Conservation (phyloP, 2,797 vertebrate species). For the Macroramphosus scolopax region DNA sequence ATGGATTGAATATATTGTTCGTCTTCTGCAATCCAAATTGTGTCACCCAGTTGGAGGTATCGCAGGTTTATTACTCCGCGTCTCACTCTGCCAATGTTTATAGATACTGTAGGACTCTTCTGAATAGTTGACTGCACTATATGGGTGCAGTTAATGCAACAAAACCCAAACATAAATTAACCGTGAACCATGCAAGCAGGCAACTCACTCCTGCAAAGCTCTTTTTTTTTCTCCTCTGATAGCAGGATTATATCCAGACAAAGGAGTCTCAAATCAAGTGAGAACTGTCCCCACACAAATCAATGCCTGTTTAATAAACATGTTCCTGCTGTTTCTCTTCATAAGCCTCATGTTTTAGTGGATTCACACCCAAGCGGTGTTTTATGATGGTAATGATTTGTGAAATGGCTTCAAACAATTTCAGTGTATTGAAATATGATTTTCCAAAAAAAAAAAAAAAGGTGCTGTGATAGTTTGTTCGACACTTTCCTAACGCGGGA, state of each 20-base stretch:
- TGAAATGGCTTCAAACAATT: constrained; percentile 35
- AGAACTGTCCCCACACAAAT: constrained; percentile 50
- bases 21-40: constrained; percentile 68
- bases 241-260: constrained; percentile 56
- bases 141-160: constrained; percentile 62
- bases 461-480: constrained; percentile 9
- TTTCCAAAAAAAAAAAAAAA: too few species aligned
- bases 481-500: neutral
- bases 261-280: constrained; percentile 36
- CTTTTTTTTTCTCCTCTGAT: constrained; percentile 43
- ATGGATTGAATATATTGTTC: constrained; percentile 76
- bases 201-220: constrained; percentile 61
- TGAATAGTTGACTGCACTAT: constrained; percentile 63
- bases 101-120: constrained; percentile 56
- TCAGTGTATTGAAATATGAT: constrained; percentile 10
- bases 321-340: constrained; percentile 20
- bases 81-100: constrained; percentile 68
- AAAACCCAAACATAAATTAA: constrained; percentile 69
- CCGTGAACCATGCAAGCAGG: constrained; percentile 47
- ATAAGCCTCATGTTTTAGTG: constrained; percentile 25
- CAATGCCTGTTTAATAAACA: constrained; percentile 52
- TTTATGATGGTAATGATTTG: constrained; percentile 51
- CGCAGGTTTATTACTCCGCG: constrained; percentile 60
- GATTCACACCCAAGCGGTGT: constrained; percentile 44
- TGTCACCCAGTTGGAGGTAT: constrained; percentile 67